A percentile compares a stretch with the other conserved stretches of the same genome.
phyloP scores from a whole-genome alignment of 2,888 invertebrate genomes.

The Aricia artaxerxes region DNA sequence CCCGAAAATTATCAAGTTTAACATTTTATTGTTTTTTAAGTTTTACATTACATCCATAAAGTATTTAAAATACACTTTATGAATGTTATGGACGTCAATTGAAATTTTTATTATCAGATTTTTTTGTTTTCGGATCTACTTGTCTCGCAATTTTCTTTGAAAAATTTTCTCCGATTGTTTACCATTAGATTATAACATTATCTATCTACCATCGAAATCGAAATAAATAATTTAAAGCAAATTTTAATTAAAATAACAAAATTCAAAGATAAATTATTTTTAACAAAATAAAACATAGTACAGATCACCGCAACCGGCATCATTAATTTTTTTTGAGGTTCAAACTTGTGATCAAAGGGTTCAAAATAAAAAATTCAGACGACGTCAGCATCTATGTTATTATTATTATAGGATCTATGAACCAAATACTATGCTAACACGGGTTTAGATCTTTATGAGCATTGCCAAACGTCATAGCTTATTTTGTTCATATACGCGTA shows the following conservation, averaged over 20 bases:
- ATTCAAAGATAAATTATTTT: too few species aligned
- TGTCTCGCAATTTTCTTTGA: not conserved
- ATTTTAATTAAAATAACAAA: too few species aligned
- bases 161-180: not conserved
- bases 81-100: not conserved
- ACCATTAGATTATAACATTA: too few species aligned
- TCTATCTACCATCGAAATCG: too few species aligned
- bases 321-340: too few species aligned
- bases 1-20: slow-evolving; percentile 2
- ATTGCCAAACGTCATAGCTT: not conserved
- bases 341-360: too few species aligned
- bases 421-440: not conserved
- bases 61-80: not conserved
- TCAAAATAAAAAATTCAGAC: too few species aligned
- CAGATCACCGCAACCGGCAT: too few species aligned
- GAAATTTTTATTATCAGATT: not conserved
- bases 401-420: not conserved
- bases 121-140: not conserved
- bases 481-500: not conserved
- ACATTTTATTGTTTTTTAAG: slow-evolving; percentile 2
- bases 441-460: not conserved
- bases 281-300: too few species aligned
- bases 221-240: too few species aligned
- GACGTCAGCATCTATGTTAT: not conserved
- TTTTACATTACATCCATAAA: slow-evolving; percentile 4